phyloP scores from a whole-genome alignment of 2,888 invertebrate genomes.

The Athalia circularis region DNA sequence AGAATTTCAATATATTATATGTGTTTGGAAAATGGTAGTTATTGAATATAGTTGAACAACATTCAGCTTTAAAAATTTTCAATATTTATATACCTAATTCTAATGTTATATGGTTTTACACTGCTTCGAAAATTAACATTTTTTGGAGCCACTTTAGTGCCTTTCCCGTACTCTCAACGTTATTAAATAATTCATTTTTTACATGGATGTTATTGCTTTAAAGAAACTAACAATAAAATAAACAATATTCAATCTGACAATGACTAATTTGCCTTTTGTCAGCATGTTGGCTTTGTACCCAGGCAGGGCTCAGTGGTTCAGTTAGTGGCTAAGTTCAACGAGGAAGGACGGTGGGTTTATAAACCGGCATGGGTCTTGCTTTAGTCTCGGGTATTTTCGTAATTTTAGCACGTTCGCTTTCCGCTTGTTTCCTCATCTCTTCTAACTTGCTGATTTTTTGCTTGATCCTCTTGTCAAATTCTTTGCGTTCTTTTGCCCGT shows the following conservation, averaged over 20 bases:
- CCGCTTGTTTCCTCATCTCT: conserved; percentile 73
- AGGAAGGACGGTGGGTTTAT: conserved; percentile 75
- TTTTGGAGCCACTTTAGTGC: too few relatives aligned
- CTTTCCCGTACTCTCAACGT: too few relatives aligned
- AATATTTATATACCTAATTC: too few relatives aligned
- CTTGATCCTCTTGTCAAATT: conserved; percentile 77
- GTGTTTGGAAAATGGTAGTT: too few relatives aligned
- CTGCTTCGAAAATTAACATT: too few relatives aligned
- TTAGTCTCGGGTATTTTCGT: conserved; percentile 79
- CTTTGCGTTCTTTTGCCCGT: conserved; percentile 79
- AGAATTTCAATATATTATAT: too few relatives aligned
- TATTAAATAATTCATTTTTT: too few relatives aligned
- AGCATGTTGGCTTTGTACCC: conserved; percentile 48
- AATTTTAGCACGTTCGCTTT: conserved; percentile 75
- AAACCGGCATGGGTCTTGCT: conserved; percentile 79
- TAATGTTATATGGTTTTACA: too few relatives aligned
- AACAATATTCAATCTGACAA: conserved; percentile 10
- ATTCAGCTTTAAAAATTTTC: not conserved
- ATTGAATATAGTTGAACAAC: too few relatives aligned
- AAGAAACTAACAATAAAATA: not conserved
- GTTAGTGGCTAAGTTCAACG: conserved; percentile 78
- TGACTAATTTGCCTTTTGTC: not conserved
- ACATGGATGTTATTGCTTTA: too few relatives aligned
- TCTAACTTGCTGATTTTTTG: conserved; percentile 77
- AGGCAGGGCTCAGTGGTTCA: conserved; percentile 79